Evolutionary conservation across 1,140 invertebrate genomes (phyloP).

Genomic region (Campoletis sonorensis): DNA sequence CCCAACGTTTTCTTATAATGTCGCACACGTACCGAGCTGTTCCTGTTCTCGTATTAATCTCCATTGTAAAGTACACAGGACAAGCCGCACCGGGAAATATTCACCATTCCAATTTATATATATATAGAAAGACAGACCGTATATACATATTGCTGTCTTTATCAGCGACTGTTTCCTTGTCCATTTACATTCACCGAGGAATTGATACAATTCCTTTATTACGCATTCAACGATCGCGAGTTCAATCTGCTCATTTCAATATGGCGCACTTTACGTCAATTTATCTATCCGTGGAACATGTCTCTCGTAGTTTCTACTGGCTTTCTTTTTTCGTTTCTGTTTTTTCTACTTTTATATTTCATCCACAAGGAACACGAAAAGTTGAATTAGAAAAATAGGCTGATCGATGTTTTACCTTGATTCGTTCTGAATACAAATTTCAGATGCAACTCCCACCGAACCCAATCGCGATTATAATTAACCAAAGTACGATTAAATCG

Average conservation of each 20-base stretch:
- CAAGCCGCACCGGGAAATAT: neutral
- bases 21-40: conserved; percentile 25
- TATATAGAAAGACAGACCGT: neutral
- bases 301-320: no score
- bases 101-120: neutral
- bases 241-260: neutral
- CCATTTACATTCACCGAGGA: neutral
- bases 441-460: neutral
- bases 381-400: no score
- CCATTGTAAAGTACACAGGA: conserved; percentile 41
- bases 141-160: conserved; percentile 19
- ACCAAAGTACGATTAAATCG: neutral
- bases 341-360: no score
- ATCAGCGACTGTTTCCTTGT: conserved; percentile 23
- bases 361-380: no score
- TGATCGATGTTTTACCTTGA: no score
- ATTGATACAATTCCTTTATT: conserved; percentile 38
- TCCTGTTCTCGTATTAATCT: conserved; percentile 46
- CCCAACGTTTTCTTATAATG: conserved; percentile 27
- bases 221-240: conserved; percentile 20
- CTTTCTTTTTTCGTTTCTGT: no score
- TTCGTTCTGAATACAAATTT: no score
- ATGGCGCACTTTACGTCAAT: neutral
- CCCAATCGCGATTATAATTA: neutral
- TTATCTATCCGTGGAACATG: neutral